Evolutionary conservation across 30 jellyfish, hydroid and myxozoan genomes (phyloP), one percentile per base, ranked within the genome.

Genomic region (Morbakka virulenta): DNA sequence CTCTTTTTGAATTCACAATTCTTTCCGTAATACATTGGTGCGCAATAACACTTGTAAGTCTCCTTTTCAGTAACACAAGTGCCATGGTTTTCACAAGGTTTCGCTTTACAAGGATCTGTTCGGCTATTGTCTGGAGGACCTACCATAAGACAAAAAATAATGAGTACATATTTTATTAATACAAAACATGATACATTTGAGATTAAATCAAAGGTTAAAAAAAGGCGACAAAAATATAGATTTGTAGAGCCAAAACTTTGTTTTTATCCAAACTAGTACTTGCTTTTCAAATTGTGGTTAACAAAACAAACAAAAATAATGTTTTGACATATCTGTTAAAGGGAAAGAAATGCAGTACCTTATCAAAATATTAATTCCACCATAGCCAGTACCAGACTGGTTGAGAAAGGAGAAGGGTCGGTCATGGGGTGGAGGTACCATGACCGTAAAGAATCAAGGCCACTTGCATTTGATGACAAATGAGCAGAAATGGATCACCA

Each of bases 51-150:
- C 3, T 34, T 84, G 67, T 83, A 90, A 69, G 64, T 75, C 14
- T 77, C 91, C 20, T 76, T 77, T 3, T 70, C 96, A 6, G 79
- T 79, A 20, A 69, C n/a, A 28, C 98, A 90, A 28, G 28, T 81
- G 21, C 96, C 98, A 24, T 53, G 67, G 53, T 90, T 90, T 0
- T 76, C 90, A 51, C 98, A 90, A 0, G 98, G 98, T 17, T 84
- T 90, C 49, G 93, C 71, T 20, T 32, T 33, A 50, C 98, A 90
- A 6, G 81, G 80, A 35, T 80, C n/a, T n/a, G n/a, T n/a, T n/a
- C 89, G 32, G 66, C 91, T 84, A 28, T 79, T 77, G 61, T 84
- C 91, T 35, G 23, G 86, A 49, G 92, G 89, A 62, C 41, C 64
- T 73, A 25, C 25, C 32, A 49, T 0, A 27, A 24, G 14, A 50